These are phyloP conservation scores for Agapornis canus DNA, from an alignment of 2,797 vertebrate genomes.

Conservation along the genomic window DNA sequence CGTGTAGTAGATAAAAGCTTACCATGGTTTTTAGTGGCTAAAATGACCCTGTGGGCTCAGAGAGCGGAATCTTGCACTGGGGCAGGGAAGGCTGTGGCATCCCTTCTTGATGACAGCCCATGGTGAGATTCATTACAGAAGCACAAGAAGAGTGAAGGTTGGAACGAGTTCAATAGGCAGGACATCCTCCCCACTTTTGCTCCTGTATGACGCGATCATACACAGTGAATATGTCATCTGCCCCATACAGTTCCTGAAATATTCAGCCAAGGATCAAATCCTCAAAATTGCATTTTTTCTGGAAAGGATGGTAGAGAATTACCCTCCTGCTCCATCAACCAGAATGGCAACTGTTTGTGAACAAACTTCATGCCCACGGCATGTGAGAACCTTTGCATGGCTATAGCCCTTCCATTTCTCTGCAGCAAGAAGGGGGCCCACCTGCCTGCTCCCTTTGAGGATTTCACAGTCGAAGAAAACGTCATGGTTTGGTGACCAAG, in stretches of 20 bases:
- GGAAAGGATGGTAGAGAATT: background rate
- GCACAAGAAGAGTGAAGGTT: background rate
- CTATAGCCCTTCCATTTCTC: background rate
- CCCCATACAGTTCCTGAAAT: accelerated
- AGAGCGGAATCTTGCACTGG: background rate
- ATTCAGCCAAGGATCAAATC: background rate
- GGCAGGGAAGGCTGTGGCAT: background rate
- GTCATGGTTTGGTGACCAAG: background rate
- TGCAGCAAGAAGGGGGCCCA: background rate
- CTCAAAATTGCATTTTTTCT: background rate
- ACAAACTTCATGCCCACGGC: background rate
- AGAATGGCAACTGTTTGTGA: background rate
- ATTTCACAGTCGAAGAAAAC: background rate
- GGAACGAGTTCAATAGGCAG: background rate
- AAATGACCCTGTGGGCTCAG: background rate
- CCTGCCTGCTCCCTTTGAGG: background rate
- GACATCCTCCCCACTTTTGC: background rate
- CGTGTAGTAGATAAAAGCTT: background rate
- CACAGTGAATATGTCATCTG: background rate
- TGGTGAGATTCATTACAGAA: background rate
- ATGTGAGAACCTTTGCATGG: background rate
- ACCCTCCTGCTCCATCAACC: background rate
- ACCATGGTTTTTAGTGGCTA: background rate
- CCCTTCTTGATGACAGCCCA: background rate
- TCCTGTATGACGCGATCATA: accelerated